phyloP scores from a whole-genome alignment of 2,888 invertebrate species.

The Rotaria macrura region DNA sequence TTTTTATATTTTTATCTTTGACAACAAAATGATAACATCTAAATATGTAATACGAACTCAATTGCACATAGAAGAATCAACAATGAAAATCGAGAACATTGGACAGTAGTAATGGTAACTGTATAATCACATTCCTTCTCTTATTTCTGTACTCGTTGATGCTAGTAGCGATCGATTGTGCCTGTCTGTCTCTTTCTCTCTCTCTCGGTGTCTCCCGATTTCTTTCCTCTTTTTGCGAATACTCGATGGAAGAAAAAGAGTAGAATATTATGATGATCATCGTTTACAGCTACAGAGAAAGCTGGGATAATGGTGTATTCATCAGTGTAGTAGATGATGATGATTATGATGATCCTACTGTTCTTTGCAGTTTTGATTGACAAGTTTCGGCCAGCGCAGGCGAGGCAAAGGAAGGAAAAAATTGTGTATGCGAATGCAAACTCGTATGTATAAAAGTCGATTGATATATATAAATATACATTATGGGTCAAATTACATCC shows the following conservation, averaged over 20 bases:
- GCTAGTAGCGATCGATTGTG: constrained; percentile 1
- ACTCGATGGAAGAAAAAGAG: not conserved
- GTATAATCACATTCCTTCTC: constrained; percentile 3
- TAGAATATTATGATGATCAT: not conserved
- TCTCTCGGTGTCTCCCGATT: too few relatives aligned
- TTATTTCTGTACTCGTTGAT: not conserved
- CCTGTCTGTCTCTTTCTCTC: too few relatives aligned
- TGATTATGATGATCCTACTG: not conserved
- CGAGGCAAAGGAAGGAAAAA: not conserved
- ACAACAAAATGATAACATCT: not conserved
- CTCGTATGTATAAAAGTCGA: not conserved
- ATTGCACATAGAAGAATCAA: not conserved
- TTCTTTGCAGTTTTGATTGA: not conserved
- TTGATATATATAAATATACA: not conserved
- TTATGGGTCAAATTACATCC: not conserved
- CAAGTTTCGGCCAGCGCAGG: not conserved
- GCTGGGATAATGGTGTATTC: not conserved
- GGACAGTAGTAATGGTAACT: not conserved
- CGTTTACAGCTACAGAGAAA: not conserved
- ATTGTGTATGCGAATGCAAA: too few relatives aligned
- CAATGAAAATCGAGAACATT: not conserved
- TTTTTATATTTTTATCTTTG: not conserved
- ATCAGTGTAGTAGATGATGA: not conserved
- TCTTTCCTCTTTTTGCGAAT: not conserved
- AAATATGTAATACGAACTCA: not conserved